Conservation (phyloP, 2,113 vertebrate genomes). For the Heloderma charlesbogerti region DNA sequence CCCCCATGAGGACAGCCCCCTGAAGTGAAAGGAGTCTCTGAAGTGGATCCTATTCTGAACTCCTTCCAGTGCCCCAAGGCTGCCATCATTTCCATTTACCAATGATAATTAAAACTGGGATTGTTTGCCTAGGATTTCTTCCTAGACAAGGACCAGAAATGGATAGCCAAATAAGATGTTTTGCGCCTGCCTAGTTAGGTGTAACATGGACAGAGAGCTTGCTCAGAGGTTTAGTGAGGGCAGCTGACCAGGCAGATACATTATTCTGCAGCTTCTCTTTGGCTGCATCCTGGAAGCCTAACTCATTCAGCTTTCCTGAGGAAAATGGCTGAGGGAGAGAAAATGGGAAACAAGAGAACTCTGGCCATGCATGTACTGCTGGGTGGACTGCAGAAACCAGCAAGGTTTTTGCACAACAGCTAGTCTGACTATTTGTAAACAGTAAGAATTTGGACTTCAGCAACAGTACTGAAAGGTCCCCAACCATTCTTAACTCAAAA, state of each 20-base stretch:
- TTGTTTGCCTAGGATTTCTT: neutral
- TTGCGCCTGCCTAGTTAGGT: too few species aligned
- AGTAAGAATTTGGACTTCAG: neutral
- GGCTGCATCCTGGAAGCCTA: neutral
- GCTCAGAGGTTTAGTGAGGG: too few species aligned
- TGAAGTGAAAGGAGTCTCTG: too few species aligned
- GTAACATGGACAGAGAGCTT: neutral
- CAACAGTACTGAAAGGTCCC: neutral
- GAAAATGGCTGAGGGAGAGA: neutral
- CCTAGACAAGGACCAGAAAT: neutral
- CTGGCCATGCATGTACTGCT: neutral
- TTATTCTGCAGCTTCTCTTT: neutral
- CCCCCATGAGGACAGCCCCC: too few species aligned
- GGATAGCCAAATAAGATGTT: neutral
- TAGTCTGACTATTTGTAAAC: neutral
- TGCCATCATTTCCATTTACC: neutral
- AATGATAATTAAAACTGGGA: neutral
- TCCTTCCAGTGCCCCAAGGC: neutral
- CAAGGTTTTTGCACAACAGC: neutral
- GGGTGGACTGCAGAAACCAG: neutral
- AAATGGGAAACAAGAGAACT: neutral
- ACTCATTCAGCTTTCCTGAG: too few species aligned
- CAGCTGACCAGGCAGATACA: neutral
- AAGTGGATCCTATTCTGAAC: neutral
- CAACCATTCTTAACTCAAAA: neutral